phyloP scores from a whole-genome alignment of 2,797 vertebrate species.

The Alauda arvensis region DNA sequence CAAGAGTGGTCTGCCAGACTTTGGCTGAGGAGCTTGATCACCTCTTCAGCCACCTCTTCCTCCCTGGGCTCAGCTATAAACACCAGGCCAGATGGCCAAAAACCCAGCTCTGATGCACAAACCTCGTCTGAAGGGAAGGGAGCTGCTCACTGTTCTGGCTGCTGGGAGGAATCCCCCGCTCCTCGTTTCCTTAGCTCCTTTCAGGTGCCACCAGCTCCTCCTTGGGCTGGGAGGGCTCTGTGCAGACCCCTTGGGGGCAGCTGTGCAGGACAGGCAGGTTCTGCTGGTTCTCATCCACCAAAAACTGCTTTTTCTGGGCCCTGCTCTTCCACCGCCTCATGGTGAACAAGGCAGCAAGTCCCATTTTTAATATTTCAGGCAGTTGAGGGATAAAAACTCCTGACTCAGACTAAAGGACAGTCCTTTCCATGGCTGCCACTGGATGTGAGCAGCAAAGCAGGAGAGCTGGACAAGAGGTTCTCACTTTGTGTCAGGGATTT shows the following conservation, averaged over 20 bases:
- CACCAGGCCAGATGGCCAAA: neutral
- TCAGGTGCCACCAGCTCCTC: neutral
- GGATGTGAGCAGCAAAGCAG: neutral
- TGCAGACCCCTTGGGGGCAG: neutral
- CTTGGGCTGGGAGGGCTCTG: neutral
- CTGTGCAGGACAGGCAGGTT: neutral
- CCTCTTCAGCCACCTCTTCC: neutral
- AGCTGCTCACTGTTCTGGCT: conserved; percentile 15
- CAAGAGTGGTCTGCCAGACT: accelerated
- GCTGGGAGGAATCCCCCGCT: neutral
- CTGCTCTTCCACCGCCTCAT: neutral
- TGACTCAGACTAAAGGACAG: neutral
- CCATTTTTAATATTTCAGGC: neutral
- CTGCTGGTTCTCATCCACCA: neutral
- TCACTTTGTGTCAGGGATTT: accelerated
- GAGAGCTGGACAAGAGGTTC: neutral
- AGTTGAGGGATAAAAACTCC: neutral
- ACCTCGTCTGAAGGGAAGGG: neutral
- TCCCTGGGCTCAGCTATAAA: neutral
- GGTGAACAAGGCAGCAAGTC: neutral
- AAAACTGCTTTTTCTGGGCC: accelerated
- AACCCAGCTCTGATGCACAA: neutral
- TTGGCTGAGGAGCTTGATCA: neutral
- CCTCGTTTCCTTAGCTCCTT: neutral
- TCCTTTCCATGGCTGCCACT: neutral